phyloP scores from a whole-genome alignment of 1,140 invertebrate genomes.

The Rhyzopertha dominica region DNA sequence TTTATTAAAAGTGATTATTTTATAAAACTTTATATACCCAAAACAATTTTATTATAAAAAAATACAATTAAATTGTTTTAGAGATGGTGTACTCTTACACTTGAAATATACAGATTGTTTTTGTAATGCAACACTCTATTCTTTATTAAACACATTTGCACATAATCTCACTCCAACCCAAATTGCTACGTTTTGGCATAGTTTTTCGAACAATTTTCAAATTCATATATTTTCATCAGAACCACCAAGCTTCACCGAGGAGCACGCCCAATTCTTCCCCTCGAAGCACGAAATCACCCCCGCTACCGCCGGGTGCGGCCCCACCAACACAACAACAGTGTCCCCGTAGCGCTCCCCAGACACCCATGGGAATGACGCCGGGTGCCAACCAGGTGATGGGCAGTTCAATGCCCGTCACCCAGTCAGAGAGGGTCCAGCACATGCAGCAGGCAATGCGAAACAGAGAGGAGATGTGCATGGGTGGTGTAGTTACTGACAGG shows the following conservation, averaged over 20 bases:
- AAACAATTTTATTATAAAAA: too few species aligned
- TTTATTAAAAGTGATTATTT: too few species aligned
- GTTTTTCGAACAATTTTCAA: too few species aligned
- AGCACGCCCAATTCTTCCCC: constrained; percentile 90
- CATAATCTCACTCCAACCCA: too few species aligned
- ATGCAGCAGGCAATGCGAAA: constrained; percentile 9
- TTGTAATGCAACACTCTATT: too few species aligned
- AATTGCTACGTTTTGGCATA: too few species aligned
- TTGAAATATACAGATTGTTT: too few species aligned
- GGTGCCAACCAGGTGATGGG: constrained; percentile 33
- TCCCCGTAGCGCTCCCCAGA: constrained; percentile 64
- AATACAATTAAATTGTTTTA: too few species aligned
- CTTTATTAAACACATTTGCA: too few species aligned
- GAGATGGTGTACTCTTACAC: too few species aligned
- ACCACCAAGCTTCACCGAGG: constrained; percentile 79
- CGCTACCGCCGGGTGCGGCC: constrained; percentile 52
- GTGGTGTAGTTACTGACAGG: constrained; percentile 27
- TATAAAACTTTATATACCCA: too few species aligned
- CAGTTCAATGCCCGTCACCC: constrained; percentile 16
- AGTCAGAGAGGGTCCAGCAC: constrained; percentile 9
- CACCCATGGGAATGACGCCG: constrained; percentile 55
- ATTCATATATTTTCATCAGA: too few species aligned
- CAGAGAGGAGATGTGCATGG: constrained; percentile 22
- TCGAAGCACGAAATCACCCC: constrained; percentile 82
- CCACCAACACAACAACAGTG: constrained; percentile 46